Percentiles rank a stretch among this genome's conserved stretches.
Conservation (phyloP, 2,888 invertebrate genomes). For the Crematogaster levior region DNA sequence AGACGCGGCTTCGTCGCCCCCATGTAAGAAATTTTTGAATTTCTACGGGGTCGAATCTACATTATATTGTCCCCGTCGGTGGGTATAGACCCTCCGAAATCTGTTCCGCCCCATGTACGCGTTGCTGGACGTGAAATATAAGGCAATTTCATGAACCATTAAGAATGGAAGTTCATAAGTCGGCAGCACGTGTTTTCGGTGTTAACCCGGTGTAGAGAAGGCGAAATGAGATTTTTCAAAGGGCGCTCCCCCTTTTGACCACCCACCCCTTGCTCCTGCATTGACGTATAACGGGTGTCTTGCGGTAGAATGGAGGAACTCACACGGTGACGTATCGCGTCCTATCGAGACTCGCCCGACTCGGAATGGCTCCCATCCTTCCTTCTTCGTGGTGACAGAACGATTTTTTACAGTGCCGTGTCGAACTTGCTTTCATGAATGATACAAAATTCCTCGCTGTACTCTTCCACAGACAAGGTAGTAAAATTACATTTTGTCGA, state of each 20-base stretch:
- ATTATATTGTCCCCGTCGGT: slow-evolving; percentile 48
- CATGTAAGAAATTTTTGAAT: slow-evolving; percentile 47
- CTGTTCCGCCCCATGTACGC: slow-evolving; percentile 73
- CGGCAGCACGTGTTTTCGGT: slow-evolving; percentile 82
- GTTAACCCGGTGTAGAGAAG: slow-evolving; percentile 82
- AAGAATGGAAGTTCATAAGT: slow-evolving; percentile 82
- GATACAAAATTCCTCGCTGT: slow-evolving; percentile 60
- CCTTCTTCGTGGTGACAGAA: slow-evolving; percentile 38
- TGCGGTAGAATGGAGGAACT: slow-evolving; percentile 50
- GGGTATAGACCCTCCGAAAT: slow-evolving; percentile 63
- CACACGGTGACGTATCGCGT: slow-evolving; percentile 20
- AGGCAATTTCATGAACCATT: slow-evolving; percentile 83
- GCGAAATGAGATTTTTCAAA: slow-evolving; percentile 81
- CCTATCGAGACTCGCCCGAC: slow-evolving; percentile 51
- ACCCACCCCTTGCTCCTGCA: slow-evolving; percentile 57
- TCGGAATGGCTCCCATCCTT: slow-evolving; percentile 36
- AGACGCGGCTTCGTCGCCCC: neutral
- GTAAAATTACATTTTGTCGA: neutral
- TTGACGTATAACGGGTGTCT: slow-evolving; percentile 74
- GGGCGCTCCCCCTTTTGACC: slow-evolving; percentile 55
- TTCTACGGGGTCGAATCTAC: slow-evolving; percentile 28
- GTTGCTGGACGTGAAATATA: slow-evolving; percentile 80
- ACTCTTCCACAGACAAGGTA: neutral
- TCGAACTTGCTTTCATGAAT: slow-evolving; percentile 69
- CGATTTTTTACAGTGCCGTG: slow-evolving; percentile 65